Evolutionary conservation across 2,113 vertebrate genomes (phyloP), one percentile per base, ranked within the genome.

Genomic region (Eolophus roseicapilla): DNA sequence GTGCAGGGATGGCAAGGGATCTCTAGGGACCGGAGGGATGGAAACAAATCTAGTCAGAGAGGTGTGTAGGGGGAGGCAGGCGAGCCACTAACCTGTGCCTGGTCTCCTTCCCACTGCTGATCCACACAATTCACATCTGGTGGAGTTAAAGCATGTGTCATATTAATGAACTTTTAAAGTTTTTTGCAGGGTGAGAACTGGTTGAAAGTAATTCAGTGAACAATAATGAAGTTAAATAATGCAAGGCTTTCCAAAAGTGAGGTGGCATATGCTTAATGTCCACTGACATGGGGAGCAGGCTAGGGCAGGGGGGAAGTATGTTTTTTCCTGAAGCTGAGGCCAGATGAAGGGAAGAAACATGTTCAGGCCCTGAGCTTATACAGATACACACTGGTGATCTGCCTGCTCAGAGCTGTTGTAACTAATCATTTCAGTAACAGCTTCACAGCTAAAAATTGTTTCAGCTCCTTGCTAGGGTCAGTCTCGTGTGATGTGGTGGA

Each of bases 301-400:
- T 94, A 39, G 75, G 70, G 55, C 1, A 2, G 8, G 29, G 55
- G 44, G 2, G 6, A 55, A 85, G 47, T 39, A 5, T 64, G 79
- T 84, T 88, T 82, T 74, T 83, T 88, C 33, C 79, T 93, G 90
- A 55, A 88, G 33, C 64, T 83, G 92, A 88, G 93, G 95, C 85
- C 92, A 90, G 92, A 90, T 59, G 46, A 83, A 90, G 80, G 93
- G 85, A 81, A 92, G 50, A 84, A 91, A 73, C 1, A 4, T 70
- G 57, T 73, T 93, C 28, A 86, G 82, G 28, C 87, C 28, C 49
- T 96, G 92, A 95, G 95, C 78, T 88, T 96, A 74, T 20, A 25
- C 96, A 96, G 95, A 95, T 88, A 86, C 59, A 24, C 24, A 0
- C n/a, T 73, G 81, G 67, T 89, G 92, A 89, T 91, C 65, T 95